Conservation (phyloP, 2,888 invertebrate species). For the Brachycybe producta region DNA sequence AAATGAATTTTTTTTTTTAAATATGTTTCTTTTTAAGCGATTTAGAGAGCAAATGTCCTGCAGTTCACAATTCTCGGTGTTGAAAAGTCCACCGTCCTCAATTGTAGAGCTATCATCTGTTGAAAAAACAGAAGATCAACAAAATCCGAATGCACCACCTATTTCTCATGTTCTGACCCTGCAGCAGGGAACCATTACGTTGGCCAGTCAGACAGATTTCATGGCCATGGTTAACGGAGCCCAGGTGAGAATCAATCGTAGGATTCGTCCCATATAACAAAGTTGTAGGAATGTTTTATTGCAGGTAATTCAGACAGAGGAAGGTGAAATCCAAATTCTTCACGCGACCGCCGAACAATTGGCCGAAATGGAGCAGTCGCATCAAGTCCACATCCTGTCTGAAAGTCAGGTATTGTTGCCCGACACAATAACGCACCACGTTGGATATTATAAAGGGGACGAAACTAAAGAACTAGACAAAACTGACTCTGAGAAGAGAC, state of each 20-base stretch:
- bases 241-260: neutral
- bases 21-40: too few species aligned
- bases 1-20: too few species aligned
- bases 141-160: neutral
- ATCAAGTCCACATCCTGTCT: slow-evolving; percentile 33
- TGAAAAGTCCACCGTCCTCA: too few species aligned
- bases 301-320: slow-evolving; percentile 23
- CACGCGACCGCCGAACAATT: slow-evolving; percentile 37
- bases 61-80: too few species aligned
- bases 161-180: slow-evolving; percentile 1
- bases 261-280: neutral
- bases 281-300: neutral
- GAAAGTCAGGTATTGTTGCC: slow-evolving; percentile 27
- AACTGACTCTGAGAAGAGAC: too few species aligned
- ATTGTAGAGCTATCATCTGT: too few species aligned
- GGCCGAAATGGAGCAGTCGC: slow-evolving; percentile 33
- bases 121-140: too few species aligned
- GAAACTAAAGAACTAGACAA: too few species aligned
- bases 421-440: slow-evolving; percentile 2
- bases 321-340: slow-evolving; percentile 34
- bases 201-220: neutral
- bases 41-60: too few species aligned
- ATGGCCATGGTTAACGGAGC: slow-evolving; percentile 5
- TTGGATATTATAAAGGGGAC: too few species aligned
- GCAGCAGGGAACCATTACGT: neutral